phyloP scores from a whole-genome alignment of 2,888 invertebrate species.

The Leptinotarsa juncta region DNA sequence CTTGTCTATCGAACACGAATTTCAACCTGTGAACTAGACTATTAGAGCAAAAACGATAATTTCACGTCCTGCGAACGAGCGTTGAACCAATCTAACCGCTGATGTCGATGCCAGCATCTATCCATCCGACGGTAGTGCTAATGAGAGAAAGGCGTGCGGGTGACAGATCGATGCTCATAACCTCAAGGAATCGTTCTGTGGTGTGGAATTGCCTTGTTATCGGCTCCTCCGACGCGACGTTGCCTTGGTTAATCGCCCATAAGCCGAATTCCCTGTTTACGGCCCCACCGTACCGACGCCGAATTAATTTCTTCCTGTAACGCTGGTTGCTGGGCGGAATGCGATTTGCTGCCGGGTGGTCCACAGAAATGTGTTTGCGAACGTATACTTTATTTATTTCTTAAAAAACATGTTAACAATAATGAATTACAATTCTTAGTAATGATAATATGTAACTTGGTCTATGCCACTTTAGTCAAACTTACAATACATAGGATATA shows the following conservation, averaged over 20 bases:
- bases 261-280: conserved; percentile 19
- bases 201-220: conserved; percentile 27
- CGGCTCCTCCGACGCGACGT: conserved; percentile 17
- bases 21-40: too few relatives aligned
- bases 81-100: background rate
- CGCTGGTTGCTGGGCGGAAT: background rate
- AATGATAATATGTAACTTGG: too few relatives aligned
- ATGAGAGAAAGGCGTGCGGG: conserved; percentile 18
- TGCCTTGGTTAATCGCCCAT: conserved; percentile 18
- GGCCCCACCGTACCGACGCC: conserved; percentile 1
- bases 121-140: conserved; percentile 8
- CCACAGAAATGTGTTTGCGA: background rate
- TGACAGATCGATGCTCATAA: conserved; percentile 22
- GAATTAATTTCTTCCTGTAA: conserved; percentile 7
- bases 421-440: too few relatives aligned
- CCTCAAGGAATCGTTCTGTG: conserved; percentile 18
- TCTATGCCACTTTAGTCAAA: too few relatives aligned
- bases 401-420: background rate
- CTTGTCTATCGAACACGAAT: too few relatives aligned
- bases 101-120: conserved; percentile 8
- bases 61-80: background rate
- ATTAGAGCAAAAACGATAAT: background rate
- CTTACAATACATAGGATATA: too few relatives aligned
- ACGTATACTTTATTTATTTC: background rate
- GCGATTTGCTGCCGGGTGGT: background rate